phyloP scores from a whole-genome alignment of 2,888 invertebrate genomes.

The Dermolepida albohirtum region DNA sequence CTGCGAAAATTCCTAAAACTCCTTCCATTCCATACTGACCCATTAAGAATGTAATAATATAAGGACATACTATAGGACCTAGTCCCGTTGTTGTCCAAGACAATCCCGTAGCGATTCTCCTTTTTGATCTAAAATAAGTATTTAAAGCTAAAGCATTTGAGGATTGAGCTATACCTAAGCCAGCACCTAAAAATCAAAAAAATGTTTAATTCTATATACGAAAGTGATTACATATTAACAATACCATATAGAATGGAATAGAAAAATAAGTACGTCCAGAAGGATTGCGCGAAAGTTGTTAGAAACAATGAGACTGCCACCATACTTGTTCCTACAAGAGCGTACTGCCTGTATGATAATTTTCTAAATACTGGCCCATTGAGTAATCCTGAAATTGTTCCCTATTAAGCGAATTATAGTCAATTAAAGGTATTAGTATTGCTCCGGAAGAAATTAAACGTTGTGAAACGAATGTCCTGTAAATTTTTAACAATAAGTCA shows the following conservation, averaged over 20 bases:
- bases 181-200: conserved; percentile 67
- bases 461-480: too few relatives aligned
- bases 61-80: conserved; percentile 80
- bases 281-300: conserved; percentile 73
- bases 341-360: conserved; percentile 76
- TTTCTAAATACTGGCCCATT: conserved; percentile 79
- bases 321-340: conserved; percentile 71
- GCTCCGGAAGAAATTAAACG: too few relatives aligned
- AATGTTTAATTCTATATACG: background rate
- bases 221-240: background rate
- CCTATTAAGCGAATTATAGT: background rate
- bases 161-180: conserved; percentile 75
- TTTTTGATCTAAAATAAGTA: conserved; percentile 78
- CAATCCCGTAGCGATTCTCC: conserved; percentile 77
- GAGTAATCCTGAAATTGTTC: conserved; percentile 69
- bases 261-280: conserved; percentile 72
- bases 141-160: conserved; percentile 79
- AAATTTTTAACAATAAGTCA: too few relatives aligned
- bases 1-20: conserved; percentile 75
- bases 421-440: conserved; percentile 9
- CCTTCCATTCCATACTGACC: conserved; percentile 74
- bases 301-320: conserved; percentile 72
- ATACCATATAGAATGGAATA: conserved; percentile 78
- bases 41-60: conserved; percentile 75
- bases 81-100: conserved; percentile 79